Conservation (phyloP, 2,888 invertebrate genomes). For the Agrochola macilenta region DNA sequence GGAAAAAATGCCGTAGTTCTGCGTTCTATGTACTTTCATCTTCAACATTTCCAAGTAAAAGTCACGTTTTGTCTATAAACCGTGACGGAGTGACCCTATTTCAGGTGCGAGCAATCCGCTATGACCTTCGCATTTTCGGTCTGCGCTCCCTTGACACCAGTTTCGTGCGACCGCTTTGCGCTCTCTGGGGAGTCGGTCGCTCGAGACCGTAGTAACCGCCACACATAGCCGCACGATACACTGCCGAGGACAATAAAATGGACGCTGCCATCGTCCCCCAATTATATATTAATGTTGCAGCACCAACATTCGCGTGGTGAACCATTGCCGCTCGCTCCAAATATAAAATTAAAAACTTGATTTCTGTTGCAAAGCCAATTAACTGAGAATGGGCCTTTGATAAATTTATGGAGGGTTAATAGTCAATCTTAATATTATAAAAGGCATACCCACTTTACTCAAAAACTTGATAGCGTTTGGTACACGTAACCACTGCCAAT, state of each 20-base stretch:
- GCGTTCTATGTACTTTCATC: constrained; percentile 62
- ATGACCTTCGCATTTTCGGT: constrained; percentile 86
- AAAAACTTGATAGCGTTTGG: constrained; percentile 49
- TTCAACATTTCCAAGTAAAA: constrained; percentile 81
- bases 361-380: constrained; percentile 76
- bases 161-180: constrained; percentile 81
- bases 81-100: constrained; percentile 85
- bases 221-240: constrained; percentile 82
- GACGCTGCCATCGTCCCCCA: constrained; percentile 74
- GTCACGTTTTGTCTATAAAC: constrained; percentile 84
- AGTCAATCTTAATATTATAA: constrained; percentile 74
- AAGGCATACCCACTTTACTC: constrained; percentile 64
- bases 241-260: constrained; percentile 79
- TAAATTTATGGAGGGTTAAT: constrained; percentile 70
- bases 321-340: constrained; percentile 63
- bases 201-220: constrained; percentile 78
- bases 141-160: constrained; percentile 79
- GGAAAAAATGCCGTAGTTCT: constrained; percentile 60
- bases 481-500: constrained; percentile 31
- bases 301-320: constrained; percentile 69
- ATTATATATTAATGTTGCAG: constrained; percentile 76
- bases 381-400: constrained; percentile 56
- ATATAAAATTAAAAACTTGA: constrained; percentile 73
- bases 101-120: constrained; percentile 84
- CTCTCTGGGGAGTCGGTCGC: constrained; percentile 81